Percentiles rank a stretch among this genome's conserved stretches.
phyloP scores from a whole-genome alignment of 2,888 invertebrate genomes.

The Pogonocherus hispidulus region DNA sequence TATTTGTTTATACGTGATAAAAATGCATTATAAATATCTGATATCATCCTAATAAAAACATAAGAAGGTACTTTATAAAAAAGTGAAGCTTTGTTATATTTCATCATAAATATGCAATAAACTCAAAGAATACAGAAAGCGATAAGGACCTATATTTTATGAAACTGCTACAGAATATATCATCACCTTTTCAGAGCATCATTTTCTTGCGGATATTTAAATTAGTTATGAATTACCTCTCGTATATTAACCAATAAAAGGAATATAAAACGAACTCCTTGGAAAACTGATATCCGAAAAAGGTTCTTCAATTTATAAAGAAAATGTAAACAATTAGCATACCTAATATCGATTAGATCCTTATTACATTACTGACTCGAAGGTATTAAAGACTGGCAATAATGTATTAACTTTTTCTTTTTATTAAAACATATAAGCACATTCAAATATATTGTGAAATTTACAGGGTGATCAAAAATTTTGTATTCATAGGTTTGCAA shows the following conservation, averaged over 20 bases:
- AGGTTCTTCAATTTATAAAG: neutral
- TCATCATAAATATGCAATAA: slow-evolving; percentile 46
- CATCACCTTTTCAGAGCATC: slow-evolving; percentile 40
- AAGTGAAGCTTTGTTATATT: slow-evolving; percentile 41
- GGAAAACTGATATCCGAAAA: neutral
- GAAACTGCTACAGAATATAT: slow-evolving; percentile 42
- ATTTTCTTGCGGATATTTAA: slow-evolving; percentile 41
- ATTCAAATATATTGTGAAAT: no score
- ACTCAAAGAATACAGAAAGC: slow-evolving; percentile 43
- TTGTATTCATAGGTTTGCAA: no score
- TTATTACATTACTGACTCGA: no score
- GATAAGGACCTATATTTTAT: slow-evolving; percentile 46
- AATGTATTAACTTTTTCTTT: no score
- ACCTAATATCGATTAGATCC: neutral
- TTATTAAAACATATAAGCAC: no score
- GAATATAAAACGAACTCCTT: slow-evolving; percentile 24
- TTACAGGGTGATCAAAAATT: no score
- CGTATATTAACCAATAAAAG: slow-evolving; percentile 36
- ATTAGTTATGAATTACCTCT: slow-evolving; percentile 44
- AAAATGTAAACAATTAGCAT: neutral
- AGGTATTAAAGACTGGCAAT: no score
- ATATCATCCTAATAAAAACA: slow-evolving; percentile 7
- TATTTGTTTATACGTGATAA: slow-evolving; percentile 2
- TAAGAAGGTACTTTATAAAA: slow-evolving; percentile 38
- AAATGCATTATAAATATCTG: slow-evolving; percentile 2